Conservation (phyloP, 2,888 invertebrate species). For the Drosophila testacea region DNA sequence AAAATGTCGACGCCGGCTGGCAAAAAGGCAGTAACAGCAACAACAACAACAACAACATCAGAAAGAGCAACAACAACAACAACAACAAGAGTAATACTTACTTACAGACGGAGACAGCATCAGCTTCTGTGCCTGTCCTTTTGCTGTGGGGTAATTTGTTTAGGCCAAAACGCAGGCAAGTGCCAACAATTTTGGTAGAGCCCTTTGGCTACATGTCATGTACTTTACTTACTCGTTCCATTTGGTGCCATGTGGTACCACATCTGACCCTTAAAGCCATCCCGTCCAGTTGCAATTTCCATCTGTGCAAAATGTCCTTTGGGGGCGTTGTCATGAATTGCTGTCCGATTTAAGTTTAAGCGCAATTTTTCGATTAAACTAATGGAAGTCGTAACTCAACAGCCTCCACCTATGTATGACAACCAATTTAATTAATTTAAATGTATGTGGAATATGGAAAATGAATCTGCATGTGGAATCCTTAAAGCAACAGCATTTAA, state of each 20-base stretch:
- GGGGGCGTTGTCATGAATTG: conserved; percentile 12
- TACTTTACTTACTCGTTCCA: conserved; percentile 11
- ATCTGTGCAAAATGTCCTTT: conserved; percentile 35
- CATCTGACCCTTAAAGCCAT: conserved; percentile 9
- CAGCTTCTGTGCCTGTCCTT: conserved; percentile 22
- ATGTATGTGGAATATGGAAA: conserved; percentile 17
- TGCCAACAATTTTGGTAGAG: conserved; percentile 51
- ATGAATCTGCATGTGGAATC: conserved; percentile 17
- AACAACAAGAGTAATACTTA: conserved; percentile 12
- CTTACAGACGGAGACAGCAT: conserved; percentile 4
- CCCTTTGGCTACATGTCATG: conserved; percentile 34
- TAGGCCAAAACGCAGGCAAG: conserved; percentile 53
- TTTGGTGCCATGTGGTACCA: conserved; percentile 4
- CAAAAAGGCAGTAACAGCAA: conserved; percentile 20
- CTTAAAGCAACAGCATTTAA: conserved; percentile 13
- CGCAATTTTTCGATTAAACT: conserved; percentile 64
- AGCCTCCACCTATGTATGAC: conserved; percentile 21
- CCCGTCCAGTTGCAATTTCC: conserved; percentile 37
- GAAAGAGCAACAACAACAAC: conserved; percentile 1
- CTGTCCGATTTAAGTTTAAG: conserved; percentile 37
- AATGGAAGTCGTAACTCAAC: conserved; percentile 67
- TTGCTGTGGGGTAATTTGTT: conserved; percentile 56
- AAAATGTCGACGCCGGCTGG: conserved; percentile 59
- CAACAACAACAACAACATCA: conserved; percentile 4
- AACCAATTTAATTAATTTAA: conserved; percentile 63